Evolutionary conservation across 2,888 invertebrate genomes (phyloP), one percentile per base, ranked within the genome.

Genomic region (Pollenia angustigena): DNA sequence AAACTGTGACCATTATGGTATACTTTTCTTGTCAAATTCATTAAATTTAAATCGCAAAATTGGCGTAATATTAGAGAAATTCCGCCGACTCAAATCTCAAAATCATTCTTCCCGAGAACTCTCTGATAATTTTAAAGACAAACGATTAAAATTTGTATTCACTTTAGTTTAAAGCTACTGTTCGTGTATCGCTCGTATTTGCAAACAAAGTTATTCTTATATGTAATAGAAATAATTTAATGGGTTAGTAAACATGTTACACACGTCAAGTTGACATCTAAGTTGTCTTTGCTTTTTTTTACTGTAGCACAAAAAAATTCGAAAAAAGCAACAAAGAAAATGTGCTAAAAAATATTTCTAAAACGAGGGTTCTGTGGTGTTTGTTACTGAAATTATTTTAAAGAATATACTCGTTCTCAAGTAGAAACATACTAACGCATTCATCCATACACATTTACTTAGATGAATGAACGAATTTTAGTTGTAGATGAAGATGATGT

Each of bases 191-290:
- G 42, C 10, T 68, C 11, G 50, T 7, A 18, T 40, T 32, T 2
- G 8, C 18, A 9, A 7, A 48, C 14, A 58, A 69, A 52, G 23
- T 83, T 44, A 56, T 56, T 46, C 18, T 58, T 23, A 18, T 66
- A 74, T 66, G n/a, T 66, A 44, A 44, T 32, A 74, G 23, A 23
- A 50, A 50, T 68, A 79, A 82, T 82, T 85, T 82, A 85, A 85
- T 85, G 81, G 81, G 81, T 85, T 82, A 79, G 74, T 64, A 82
- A 85, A 85, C 81, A 85, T 85, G 81, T 78, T 72, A 85, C 60
- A 81, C 74, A 75, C 82, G 82, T 85, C 82, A 85, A 75, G 58
- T 85, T 79, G 82, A 85, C 69, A 85, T 74, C 56, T 18, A 62
- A 75, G 75, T 50, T 69, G 50, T 69, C 44, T 42, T 75, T 32